These are phyloP conservation scores for Notospermus geniculatus DNA, from an alignment of 1,140 invertebrate genomes.

Conservation along the genomic window DNA sequence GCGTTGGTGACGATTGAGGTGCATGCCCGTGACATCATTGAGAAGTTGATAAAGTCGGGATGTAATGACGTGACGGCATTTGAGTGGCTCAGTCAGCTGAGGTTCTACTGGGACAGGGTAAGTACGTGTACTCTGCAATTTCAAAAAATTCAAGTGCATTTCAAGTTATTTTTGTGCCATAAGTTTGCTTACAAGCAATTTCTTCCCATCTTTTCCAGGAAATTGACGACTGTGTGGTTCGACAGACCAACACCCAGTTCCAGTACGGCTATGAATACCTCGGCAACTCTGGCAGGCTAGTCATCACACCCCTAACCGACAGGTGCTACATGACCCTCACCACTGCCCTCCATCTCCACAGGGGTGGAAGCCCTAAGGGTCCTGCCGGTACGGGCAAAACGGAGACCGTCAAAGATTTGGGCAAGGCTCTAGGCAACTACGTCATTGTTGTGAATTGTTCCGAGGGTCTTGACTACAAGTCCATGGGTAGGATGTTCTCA, in stretches of 20 bases:
- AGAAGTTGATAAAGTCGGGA: slow-evolving; percentile 67
- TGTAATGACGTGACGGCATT: slow-evolving; percentile 69
- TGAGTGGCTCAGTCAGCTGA: slow-evolving; percentile 58
- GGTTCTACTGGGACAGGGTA: slow-evolving; percentile 58
- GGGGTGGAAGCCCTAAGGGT: slow-evolving; percentile 83
- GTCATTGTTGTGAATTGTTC: slow-evolving; percentile 60
- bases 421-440: slow-evolving; percentile 57
- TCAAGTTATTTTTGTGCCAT: too few species aligned
- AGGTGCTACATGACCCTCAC: slow-evolving; percentile 82
- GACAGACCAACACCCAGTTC: slow-evolving; percentile 57
- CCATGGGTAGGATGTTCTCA: slow-evolving; percentile 59
- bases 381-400: slow-evolving; percentile 83
- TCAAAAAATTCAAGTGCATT: too few species aligned
- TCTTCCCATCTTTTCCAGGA: slow-evolving; percentile 31
- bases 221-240: slow-evolving; percentile 55
- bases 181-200: too few species aligned
- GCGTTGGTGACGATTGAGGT: slow-evolving; percentile 83
- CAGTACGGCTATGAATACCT: slow-evolving; percentile 59
- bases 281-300: slow-evolving; percentile 56
- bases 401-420: slow-evolving; percentile 67
- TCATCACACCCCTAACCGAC: slow-evolving; percentile 58
- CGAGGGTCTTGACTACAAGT: slow-evolving; percentile 58
- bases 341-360: slow-evolving; percentile 78
- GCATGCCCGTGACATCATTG: slow-evolving; percentile 82
- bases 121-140: too few species aligned